Base-by-base conservation (phyloP, 2,797 vertebrate species). In the Coregonus ussuriensis region DNA sequence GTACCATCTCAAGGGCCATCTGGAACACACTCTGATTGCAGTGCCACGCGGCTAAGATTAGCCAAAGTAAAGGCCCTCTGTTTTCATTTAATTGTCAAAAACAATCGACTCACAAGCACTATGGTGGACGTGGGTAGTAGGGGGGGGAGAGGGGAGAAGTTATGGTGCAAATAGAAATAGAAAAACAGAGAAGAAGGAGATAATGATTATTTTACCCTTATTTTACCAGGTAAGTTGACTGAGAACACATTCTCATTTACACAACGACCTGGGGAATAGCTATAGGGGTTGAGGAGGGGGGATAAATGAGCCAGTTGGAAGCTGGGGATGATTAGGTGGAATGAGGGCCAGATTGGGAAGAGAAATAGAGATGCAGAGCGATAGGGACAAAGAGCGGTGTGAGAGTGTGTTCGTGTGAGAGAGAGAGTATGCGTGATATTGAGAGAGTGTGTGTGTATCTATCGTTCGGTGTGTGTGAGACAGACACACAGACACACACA, bases 71-170 rank as follows among this genome's bases (percentile, higher is more conserved):
- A 86, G 74, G 80, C 79, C 72, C 41, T 29, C 65, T 81, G 82
- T 85, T 89, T 88, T 75, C 79, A 74, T 78, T 62, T 16, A 66
- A 77, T 83, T 88, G 87, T 89, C 89, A 85, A 75, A 87, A 82
- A 79, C 86, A 86, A 85, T 89, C 80, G 82, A 77, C 75, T 79
- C 69, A 62, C 52, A 59, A 71, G 3, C 76, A 15, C 71, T 63
- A 52, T 71, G 51, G 37, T 52, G 56, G 53, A 37, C 66, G 15
- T 13, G 41, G 53, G 81, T 76, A 76, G 84, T 85, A 77, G 83
- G 54, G 70, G 7, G 56, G 21, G 71, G 54, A 62, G 54, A n/a
- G 72, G 25, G 54, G 9, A 11, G 54, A 1, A 62, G 18, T 13
- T 6, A 21, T 1, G 33, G 18, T 18, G 21, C 15, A 37, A 53